Percentiles rank a stretch among this genome's conserved stretches.
Conservation (phyloP, 1,140 invertebrate species). For the Heliconius congener region DNA sequence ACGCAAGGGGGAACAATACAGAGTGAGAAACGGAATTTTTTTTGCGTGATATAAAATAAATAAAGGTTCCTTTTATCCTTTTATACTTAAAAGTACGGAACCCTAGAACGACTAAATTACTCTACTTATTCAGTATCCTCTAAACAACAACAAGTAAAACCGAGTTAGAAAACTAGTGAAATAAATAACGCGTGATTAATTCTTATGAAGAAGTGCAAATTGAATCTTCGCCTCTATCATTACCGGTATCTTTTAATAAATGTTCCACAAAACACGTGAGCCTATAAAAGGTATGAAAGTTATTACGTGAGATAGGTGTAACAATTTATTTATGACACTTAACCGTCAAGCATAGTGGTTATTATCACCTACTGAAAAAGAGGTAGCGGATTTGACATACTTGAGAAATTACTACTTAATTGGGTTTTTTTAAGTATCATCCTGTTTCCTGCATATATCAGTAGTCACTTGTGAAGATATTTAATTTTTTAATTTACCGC, state of each 20-base stretch:
- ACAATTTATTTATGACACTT: background rate
- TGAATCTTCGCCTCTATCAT: slow-evolving; percentile 29
- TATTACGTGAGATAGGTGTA: slow-evolving; percentile 13
- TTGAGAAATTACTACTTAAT: background rate
- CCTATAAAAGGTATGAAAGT: slow-evolving; percentile 33
- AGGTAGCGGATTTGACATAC: slow-evolving; percentile 6
- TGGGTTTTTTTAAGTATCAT: background rate
- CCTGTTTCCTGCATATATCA: no score
- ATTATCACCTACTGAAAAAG: background rate
- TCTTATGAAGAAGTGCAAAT: slow-evolving; percentile 26
- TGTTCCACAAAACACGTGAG: slow-evolving; percentile 7
- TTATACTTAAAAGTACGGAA: no score
- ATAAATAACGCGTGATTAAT: background rate
- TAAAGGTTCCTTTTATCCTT: no score
- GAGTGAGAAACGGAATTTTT: no score
- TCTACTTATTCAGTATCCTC: no score
- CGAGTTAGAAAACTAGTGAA: background rate
- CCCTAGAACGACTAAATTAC: no score
- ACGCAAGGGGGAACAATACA: no score
- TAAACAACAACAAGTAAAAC: background rate
- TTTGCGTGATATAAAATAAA: no score
- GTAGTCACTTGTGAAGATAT: no score
- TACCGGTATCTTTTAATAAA: slow-evolving; percentile 25
- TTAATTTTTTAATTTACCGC: no score
- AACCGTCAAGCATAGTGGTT: background rate